These are phyloP conservation scores for Callipepla squamata DNA, from an alignment of 2,113 vertebrate species.

Conservation along the genomic window DNA sequence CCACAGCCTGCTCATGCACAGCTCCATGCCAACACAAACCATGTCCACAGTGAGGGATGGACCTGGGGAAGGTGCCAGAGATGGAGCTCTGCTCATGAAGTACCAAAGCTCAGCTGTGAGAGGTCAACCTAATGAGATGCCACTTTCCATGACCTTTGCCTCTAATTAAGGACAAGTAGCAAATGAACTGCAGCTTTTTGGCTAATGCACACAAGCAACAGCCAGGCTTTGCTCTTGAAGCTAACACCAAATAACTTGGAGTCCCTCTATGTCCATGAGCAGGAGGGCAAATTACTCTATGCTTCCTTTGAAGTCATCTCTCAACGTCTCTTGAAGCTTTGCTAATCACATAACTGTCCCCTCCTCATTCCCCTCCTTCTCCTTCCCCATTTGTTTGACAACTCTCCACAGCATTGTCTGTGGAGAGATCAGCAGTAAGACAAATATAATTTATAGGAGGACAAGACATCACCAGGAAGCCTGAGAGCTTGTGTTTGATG, in stretches of 20 bases:
- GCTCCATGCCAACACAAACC: background rate
- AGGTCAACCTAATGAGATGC: background rate
- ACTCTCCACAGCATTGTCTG: background rate
- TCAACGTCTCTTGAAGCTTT: background rate
- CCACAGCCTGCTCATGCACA: background rate
- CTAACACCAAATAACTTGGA: background rate
- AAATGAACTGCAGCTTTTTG: background rate
- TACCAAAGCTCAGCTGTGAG: fast-evolving
- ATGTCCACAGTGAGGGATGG: fast-evolving
- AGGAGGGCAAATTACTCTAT: background rate
- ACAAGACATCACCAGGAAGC: background rate
- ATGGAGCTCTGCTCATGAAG: background rate
- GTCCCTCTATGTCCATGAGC: background rate
- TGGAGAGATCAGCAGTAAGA: background rate
- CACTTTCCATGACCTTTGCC: background rate
- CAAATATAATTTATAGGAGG: constrained; percentile 21
- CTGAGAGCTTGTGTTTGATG: constrained; percentile 2
- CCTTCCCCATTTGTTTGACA: background rate
- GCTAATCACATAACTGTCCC: background rate
- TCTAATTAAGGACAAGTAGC: background rate
- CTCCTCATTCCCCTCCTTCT: background rate
- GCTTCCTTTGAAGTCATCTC: background rate
- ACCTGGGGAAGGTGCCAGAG: background rate
- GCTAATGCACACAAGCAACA: background rate
- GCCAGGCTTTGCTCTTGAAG: background rate